Conservation (phyloP, 2,888 invertebrate species). For the Idaea dimidiata region DNA sequence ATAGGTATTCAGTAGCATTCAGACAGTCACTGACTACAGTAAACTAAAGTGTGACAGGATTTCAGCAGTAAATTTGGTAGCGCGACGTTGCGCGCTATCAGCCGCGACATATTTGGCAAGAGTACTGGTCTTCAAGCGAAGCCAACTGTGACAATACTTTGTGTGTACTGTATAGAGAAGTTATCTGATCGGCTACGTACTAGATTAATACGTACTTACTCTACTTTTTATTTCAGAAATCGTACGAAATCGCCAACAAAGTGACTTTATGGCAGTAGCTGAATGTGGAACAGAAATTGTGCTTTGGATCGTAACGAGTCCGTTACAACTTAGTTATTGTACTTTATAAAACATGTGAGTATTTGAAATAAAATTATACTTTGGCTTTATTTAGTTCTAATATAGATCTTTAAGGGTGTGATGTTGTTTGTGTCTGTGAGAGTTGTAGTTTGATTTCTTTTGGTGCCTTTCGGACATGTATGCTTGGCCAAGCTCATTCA, state of each 20-base stretch:
- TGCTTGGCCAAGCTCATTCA: too few species aligned
- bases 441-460: too few species aligned
- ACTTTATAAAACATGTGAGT: neutral
- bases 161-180: constrained; percentile 26
- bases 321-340: neutral
- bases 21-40: constrained; percentile 22
- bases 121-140: constrained; percentile 59
- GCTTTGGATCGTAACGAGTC: neutral
- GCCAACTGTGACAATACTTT: constrained; percentile 71
- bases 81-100: constrained; percentile 48
- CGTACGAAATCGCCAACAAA: constrained; percentile 9
- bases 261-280: neutral
- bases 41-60: constrained; percentile 48
- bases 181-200: constrained; percentile 51
- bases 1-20: constrained; percentile 9
- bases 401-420: too few species aligned
- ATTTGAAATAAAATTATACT: too few species aligned
- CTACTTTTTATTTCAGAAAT: constrained; percentile 29
- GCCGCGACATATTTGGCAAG: constrained; percentile 76
- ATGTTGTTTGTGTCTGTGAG: too few species aligned
- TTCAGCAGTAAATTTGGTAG: constrained; percentile 59
- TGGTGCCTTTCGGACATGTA: too few species aligned
- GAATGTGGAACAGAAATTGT: neutral
- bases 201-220: constrained; percentile 52
- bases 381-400: too few species aligned